A percentile compares a stretch with the other conserved stretches of the same genome.
Evolutionary conservation across 1,140 invertebrate species (phyloP).

Genomic region (Centruroides sculpturatus): DNA sequence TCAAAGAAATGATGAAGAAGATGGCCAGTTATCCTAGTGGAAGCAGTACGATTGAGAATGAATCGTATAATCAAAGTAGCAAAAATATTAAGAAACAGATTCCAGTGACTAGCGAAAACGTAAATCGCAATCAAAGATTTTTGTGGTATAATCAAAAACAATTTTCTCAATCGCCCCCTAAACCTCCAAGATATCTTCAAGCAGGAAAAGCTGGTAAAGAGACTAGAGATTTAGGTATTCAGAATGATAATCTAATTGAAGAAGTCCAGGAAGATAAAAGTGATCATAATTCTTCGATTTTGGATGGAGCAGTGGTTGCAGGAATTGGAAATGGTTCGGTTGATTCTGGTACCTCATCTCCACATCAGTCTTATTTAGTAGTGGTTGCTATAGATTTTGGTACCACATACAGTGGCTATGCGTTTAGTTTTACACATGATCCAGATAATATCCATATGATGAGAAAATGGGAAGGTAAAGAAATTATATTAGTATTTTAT

Average conservation of each 20-base stretch:
- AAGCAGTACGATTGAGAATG: too few species aligned
- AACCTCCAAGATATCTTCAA: too few species aligned
- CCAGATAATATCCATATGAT: slow-evolving; percentile 42
- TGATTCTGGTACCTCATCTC: not conserved
- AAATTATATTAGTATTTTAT: not conserved
- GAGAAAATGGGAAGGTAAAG: slow-evolving; percentile 42
- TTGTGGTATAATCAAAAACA: too few species aligned
- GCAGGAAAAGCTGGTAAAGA: too few species aligned
- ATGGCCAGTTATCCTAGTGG: slow-evolving; percentile 3
- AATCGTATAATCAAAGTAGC: too few species aligned
- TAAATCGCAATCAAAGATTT: too few species aligned
- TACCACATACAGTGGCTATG: slow-evolving; percentile 46
- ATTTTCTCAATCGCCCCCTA: too few species aligned
- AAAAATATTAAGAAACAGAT: too few species aligned
- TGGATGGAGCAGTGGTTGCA: slow-evolving; percentile 1
- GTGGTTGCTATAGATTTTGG: slow-evolving; percentile 47
- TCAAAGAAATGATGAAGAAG: slow-evolving; percentile 11
- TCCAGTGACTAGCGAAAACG: too few species aligned
- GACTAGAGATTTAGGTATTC: not conserved
- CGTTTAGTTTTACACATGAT: slow-evolving; percentile 40
- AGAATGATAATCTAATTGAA: slow-evolving; percentile 9
- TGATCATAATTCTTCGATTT: not conserved
- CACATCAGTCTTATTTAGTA: slow-evolving; percentile 28
- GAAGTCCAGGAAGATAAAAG: not conserved
- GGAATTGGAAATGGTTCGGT: not conserved